phyloP scores from a whole-genome alignment of 2,888 invertebrate genomes.

The Drosophila nr. perissopoda region DNA sequence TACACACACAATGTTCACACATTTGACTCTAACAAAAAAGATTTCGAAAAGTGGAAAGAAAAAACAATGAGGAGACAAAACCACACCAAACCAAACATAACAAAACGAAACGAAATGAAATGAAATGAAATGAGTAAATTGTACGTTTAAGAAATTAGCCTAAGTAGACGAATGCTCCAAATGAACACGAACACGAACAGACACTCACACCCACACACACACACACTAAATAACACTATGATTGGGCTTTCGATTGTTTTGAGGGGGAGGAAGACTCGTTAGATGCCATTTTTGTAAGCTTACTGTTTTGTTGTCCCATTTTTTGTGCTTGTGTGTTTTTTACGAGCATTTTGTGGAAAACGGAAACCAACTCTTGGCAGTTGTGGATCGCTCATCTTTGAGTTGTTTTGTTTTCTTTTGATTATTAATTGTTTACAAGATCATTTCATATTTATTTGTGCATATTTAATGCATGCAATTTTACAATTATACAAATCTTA shows the following conservation, averaged over 20 bases:
- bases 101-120: slow-evolving; percentile 49
- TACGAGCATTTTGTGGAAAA: slow-evolving; percentile 60
- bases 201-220: slow-evolving; percentile 1
- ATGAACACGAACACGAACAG: slow-evolving; percentile 43
- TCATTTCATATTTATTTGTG: slow-evolving; percentile 35
- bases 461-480: slow-evolving; percentile 20
- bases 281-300: slow-evolving; percentile 52
- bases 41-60: slow-evolving; percentile 51
- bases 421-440: slow-evolving; percentile 25
- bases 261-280: slow-evolving; percentile 26
- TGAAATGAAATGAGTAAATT: slow-evolving; percentile 69
- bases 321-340: slow-evolving; percentile 45
- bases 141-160: slow-evolving; percentile 75
- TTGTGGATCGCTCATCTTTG: slow-evolving; percentile 36
- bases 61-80: slow-evolving; percentile 28
- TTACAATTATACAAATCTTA: slow-evolving; percentile 18
- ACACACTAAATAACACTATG: slow-evolving; percentile 25
- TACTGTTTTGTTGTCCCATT: slow-evolving; percentile 22
- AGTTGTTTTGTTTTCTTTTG: slow-evolving; percentile 36
- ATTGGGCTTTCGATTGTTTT: slow-evolving; percentile 56
- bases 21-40: slow-evolving; percentile 62
- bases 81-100: slow-evolving; percentile 45
- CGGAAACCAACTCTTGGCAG: slow-evolving; percentile 15
- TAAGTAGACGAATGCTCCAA: slow-evolving; percentile 81
- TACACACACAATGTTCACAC: slow-evolving; percentile 62